Base-by-base conservation (phyloP, 2,113 vertebrate species). In the Merops nubicus region DNA sequence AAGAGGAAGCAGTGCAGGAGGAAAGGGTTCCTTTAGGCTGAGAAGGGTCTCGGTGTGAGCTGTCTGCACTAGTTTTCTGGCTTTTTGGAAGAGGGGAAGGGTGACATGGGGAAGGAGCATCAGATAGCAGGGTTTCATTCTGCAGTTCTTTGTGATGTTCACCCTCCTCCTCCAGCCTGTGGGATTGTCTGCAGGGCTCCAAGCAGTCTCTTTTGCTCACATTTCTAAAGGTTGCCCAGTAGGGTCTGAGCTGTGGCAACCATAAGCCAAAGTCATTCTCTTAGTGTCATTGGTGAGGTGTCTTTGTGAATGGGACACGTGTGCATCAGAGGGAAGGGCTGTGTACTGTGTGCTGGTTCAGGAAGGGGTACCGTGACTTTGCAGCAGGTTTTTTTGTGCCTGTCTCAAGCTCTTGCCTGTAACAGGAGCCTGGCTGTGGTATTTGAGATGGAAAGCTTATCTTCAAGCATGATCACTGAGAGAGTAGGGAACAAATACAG, bases 131-230 rank as follows among this genome's bases (percentile, higher is more conserved):
- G 45, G 20, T 65, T 79, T 75, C 3, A 1, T 23, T 86, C 51
- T 59, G 68, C 6, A 8, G 21, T 31, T 64, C 3, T 4, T 47
- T 54, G 75, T 76, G 68, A 19, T 51, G 25, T 45, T 36, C 42
- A 11, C 0, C 0, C 59, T 84, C 29, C 64, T 8, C n/a, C n/a
- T n/a, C n/a, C n/a, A n/a, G n/a, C n/a, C 0, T 15, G 12, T 67
- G 56, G 62, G 47, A 42, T 43, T n/a, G 48, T 31, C 8, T 28
- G 47, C 36, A 38, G 36, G 42, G 29, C 70, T 85, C 22, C 1
- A 79, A 74, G 10, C 57, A 34, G 17, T 88, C 42, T 81, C 40
- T 42, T 54, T 45, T 47, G 6, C 68, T 84, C 51, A 7, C 9
- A 1, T 90, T 85, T 86, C 60, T 51, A 14, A 75, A 91, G 25